A percentile compares a stretch with the other conserved stretches of the same genome.
phyloP scores from a whole-genome alignment of 2,797 vertebrate genomes.

The Chaunax sp. region DNA sequence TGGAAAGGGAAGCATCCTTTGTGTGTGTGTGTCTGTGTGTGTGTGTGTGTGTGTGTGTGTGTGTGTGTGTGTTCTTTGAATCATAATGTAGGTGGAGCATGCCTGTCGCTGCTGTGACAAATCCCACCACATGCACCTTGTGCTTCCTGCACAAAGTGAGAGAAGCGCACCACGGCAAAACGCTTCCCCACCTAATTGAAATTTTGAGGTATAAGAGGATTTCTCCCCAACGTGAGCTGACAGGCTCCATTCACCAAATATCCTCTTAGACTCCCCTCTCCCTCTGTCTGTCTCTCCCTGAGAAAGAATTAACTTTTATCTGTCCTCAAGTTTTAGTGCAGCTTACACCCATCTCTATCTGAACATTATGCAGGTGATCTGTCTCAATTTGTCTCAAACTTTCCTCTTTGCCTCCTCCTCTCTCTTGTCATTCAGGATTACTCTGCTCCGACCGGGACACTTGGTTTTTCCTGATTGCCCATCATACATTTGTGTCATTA shows the following conservation, averaged over 20 bases:
- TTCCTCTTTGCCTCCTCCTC: conserved; percentile 48
- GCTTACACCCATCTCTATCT: conserved; percentile 67
- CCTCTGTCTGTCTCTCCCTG: conserved; percentile 43
- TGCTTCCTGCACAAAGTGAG: conserved; percentile 66
- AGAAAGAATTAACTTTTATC: conserved; percentile 73
- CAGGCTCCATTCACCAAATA: conserved; percentile 81
- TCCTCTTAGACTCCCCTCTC: conserved; percentile 75
- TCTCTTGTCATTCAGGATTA: conserved; percentile 53
- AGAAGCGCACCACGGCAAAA: conserved; percentile 58
- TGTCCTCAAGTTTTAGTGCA: conserved; percentile 69
- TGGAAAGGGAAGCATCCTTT: conserved; percentile 34
- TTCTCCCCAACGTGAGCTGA: conserved; percentile 78
- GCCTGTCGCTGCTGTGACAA: conserved; percentile 76
- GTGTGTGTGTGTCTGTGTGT: conserved; percentile 28
- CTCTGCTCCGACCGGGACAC: conserved; percentile 29
- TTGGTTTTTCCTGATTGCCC: conserved; percentile 46
- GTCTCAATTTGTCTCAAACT: conserved; percentile 47
- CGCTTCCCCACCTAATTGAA: conserved; percentile 82
- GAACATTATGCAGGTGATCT: conserved; percentile 60
- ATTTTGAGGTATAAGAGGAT: conserved; percentile 85
- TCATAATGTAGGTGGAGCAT: conserved; percentile 71
- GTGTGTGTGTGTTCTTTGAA: conserved; percentile 51
- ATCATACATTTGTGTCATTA: conserved; percentile 50
- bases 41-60: neutral
- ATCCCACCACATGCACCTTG: conserved; percentile 73